A percentile compares a stretch with the other conserved stretches of the same genome.
These are phyloP conservation scores for Diorhabda elongata DNA, from an alignment of 1,140 invertebrate genomes.

Conservation along the genomic window DNA sequence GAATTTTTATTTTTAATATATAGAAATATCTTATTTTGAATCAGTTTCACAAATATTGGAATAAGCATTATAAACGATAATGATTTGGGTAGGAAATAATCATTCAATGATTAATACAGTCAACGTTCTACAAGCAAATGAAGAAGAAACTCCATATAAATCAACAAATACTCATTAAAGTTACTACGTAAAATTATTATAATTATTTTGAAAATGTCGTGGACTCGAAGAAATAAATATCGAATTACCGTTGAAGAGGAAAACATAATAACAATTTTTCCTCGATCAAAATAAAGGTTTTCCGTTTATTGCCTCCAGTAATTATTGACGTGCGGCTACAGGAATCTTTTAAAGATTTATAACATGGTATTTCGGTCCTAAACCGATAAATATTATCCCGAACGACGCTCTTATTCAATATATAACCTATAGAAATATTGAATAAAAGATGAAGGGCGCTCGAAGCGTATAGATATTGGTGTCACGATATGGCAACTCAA, in stretches of 20 bases:
- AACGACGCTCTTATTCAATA: conserved; percentile 19
- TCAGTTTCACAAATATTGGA: too few relatives aligned
- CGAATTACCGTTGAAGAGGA: not conserved
- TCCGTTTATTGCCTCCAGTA: not conserved
- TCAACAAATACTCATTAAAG: too few relatives aligned
- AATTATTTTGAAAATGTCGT: too few relatives aligned
- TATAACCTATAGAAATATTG: conserved; percentile 18
- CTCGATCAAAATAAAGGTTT: not conserved
- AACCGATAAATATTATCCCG: conserved; percentile 19
- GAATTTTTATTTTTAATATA: too few relatives aligned
- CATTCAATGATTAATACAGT: too few relatives aligned
- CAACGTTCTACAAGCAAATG: too few relatives aligned
- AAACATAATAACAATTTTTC: not conserved
- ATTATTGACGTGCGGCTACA: conserved; percentile 4
- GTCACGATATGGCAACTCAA: conserved; percentile 18
- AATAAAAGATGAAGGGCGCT: conserved; percentile 19
- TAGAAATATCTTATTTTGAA: too few relatives aligned
- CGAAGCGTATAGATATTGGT: conserved; percentile 18
- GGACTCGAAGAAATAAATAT: not conserved
- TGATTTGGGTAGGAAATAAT: too few relatives aligned
- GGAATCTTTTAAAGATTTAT: conserved; percentile 9
- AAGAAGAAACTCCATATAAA: too few relatives aligned
- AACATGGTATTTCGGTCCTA: conserved; percentile 6
- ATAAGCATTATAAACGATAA: too few relatives aligned
- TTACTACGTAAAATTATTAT: too few relatives aligned